Percentiles rank a stretch among this genome's conserved stretches.
These are phyloP conservation scores for Dipus sagitta DNA, from an alignment of 2,797 vertebrate genomes.

Conservation along the genomic window DNA sequence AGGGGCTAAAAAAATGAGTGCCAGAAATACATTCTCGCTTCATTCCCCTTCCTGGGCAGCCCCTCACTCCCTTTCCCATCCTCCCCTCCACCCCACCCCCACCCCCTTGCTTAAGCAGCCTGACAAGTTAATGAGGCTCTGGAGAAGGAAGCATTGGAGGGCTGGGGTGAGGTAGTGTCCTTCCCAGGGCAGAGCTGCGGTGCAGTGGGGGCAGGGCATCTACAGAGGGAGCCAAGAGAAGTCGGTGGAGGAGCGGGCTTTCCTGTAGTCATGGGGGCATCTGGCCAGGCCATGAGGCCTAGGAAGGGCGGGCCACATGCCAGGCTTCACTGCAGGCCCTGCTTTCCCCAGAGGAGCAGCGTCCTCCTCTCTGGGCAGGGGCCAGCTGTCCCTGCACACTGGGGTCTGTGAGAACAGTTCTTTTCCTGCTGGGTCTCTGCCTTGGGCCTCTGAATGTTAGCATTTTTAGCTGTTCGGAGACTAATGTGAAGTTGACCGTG, in stretches of 20 bases:
- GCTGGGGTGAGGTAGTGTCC: background rate
- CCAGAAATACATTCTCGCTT: slow-evolving; percentile 83
- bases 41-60: slow-evolving; percentile 27
- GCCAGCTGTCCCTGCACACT: background rate
- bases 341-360: slow-evolving; percentile 7
- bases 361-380: background rate
- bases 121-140: slow-evolving; percentile 74
- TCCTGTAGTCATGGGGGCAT: slow-evolving; percentile 60
- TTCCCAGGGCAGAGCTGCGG: background rate
- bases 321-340: background rate
- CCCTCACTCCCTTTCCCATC: slow-evolving; percentile 61
- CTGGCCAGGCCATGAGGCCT: background rate
- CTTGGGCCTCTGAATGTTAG: background rate
- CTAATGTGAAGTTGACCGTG: background rate
- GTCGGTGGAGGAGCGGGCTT: background rate
- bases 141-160: background rate
- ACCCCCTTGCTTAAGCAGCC: slow-evolving; percentile 63
- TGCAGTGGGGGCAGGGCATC: background rate
- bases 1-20: slow-evolving; percentile 82
- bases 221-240: slow-evolving; percentile 13
- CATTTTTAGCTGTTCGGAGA: slow-evolving; percentile 2
- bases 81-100: slow-evolving; percentile 46
- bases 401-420: background rate
- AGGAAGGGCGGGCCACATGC: background rate
- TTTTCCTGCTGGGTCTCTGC: background rate